A percentile compares a stretch with the other conserved stretches of the same genome.
Evolutionary conservation across 2,888 invertebrate genomes (phyloP).

Genomic region (Calameuta idolon): DNA sequence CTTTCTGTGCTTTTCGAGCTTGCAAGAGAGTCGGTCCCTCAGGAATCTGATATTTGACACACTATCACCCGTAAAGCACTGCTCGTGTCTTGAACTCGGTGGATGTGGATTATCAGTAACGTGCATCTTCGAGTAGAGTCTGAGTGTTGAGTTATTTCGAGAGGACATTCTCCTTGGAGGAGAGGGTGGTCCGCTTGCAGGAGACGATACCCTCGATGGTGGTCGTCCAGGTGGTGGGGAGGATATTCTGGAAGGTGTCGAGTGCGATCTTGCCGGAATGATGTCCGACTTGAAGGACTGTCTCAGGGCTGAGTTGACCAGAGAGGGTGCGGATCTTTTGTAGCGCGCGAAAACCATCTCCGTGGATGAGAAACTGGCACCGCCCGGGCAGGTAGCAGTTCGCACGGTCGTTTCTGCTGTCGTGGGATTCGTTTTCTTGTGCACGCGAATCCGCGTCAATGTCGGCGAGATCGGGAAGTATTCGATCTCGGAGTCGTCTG

Average conservation of each 20-base stretch:
- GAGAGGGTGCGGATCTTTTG: slow-evolving; percentile 73
- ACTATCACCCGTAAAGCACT: slow-evolving; percentile 68
- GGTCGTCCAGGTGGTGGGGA: slow-evolving; percentile 31
- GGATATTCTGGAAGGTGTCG: slow-evolving; percentile 21
- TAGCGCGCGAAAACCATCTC: slow-evolving; percentile 72
- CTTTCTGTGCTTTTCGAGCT: slow-evolving; percentile 65
- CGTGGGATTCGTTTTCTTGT: slow-evolving; percentile 71
- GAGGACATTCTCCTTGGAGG: slow-evolving; percentile 84
- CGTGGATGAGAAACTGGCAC: slow-evolving; percentile 58
- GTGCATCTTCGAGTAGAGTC: slow-evolving; percentile 70
- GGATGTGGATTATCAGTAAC: slow-evolving; percentile 60
- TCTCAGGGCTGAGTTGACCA: slow-evolving; percentile 65
- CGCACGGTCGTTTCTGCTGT: slow-evolving; percentile 70
- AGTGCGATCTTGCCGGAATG: slow-evolving; percentile 7
- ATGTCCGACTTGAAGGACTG: slow-evolving; percentile 19
- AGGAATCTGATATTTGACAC: slow-evolving; percentile 73
- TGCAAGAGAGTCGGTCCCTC: slow-evolving; percentile 74
- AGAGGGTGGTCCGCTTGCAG: slow-evolving; percentile 72
- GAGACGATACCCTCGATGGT: slow-evolving; percentile 27
- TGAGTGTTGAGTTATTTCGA: slow-evolving; percentile 77
- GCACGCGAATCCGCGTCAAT: slow-evolving; percentile 82
- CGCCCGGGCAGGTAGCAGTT: slow-evolving; percentile 66
- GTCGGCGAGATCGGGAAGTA: slow-evolving; percentile 86
- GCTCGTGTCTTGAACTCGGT: slow-evolving; percentile 67
- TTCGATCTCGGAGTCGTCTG: slow-evolving; percentile 84